These are phyloP conservation scores for Drosophila mettleri DNA, from an alignment of 2,888 invertebrate genomes.

Conservation along the genomic window DNA sequence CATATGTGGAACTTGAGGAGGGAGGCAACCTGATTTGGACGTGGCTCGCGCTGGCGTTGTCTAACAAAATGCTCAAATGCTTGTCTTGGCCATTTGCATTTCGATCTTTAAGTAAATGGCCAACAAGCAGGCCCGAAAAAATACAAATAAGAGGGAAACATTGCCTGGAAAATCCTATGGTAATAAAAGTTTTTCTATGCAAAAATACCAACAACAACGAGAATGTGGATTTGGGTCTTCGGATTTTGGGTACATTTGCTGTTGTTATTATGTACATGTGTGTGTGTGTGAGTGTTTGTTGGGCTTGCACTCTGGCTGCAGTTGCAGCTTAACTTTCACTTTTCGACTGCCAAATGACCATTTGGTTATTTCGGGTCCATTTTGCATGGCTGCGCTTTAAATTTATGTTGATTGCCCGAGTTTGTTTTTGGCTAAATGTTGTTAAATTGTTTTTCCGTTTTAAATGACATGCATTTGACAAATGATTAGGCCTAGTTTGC, in stretches of 20 bases:
- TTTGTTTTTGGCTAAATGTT: constrained; percentile 71
- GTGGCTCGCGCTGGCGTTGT: constrained; percentile 51
- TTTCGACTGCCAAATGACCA: constrained; percentile 72
- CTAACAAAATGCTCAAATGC: constrained; percentile 76
- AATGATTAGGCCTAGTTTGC: constrained; percentile 63
- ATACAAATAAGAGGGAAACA: constrained; percentile 19
- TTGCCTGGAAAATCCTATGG: constrained; percentile 60
- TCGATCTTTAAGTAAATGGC: constrained; percentile 77
- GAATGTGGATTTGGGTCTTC: constrained; percentile 35
- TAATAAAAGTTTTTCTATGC: constrained; percentile 75
- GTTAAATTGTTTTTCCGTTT: constrained; percentile 79
- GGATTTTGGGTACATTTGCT: constrained; percentile 24
- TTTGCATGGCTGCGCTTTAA: constrained; percentile 69
- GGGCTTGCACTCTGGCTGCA: constrained; percentile 26
- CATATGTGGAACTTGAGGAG: constrained; percentile 9
- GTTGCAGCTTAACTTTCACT: constrained; percentile 76
- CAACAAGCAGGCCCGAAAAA: constrained; percentile 37
- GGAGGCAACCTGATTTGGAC: constrained; percentile 69
- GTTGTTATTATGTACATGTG: not conserved
- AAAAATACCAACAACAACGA: constrained; percentile 64
- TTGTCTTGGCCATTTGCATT: constrained; percentile 79
- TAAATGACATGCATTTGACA: constrained; percentile 77
- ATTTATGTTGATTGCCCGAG: constrained; percentile 77
- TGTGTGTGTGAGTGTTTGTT: not conserved
- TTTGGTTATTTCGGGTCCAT: constrained; percentile 59